Evolutionary conservation across 2,797 vertebrate species (phyloP).

Genomic region (Ciconia nigra): DNA sequence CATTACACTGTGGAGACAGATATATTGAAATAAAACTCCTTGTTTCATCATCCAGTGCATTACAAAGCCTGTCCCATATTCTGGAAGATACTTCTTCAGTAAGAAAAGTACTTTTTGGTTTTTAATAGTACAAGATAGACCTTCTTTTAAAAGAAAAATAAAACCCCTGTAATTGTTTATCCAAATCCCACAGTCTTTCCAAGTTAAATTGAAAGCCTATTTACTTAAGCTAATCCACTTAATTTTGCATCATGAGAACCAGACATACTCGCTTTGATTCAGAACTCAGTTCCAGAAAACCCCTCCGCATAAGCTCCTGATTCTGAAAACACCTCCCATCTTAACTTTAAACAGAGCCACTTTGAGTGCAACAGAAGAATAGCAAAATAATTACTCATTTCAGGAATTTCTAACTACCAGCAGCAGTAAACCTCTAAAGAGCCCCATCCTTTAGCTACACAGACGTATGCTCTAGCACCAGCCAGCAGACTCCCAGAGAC

Average conservation of each 20-base stretch:
- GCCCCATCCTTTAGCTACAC: not conserved
- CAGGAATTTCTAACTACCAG: not conserved
- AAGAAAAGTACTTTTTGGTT: not conserved
- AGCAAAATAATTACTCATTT: not conserved
- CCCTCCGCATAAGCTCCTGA: not conserved
- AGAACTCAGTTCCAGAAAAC: not conserved
- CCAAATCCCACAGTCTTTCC: not conserved
- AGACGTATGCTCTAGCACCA: not conserved
- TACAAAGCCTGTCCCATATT: not conserved
- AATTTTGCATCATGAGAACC: not conserved
- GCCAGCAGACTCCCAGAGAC: not conserved
- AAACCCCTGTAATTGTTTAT: not conserved
- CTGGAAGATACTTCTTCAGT: not conserved
- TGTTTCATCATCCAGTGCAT: not conserved
- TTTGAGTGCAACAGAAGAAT: not conserved
- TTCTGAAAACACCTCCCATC: not conserved
- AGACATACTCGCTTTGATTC: not conserved
- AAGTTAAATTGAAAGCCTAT: not conserved
- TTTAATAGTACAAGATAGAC: not conserved
- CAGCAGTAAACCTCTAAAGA: not conserved
- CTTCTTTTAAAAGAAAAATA: not conserved
- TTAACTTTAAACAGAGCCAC: not conserved
- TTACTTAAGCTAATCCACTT: slow-evolving; percentile 1
- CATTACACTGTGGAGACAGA: slow-evolving; percentile 42
- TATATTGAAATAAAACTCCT: not conserved